phyloP scores from a whole-genome alignment of 1,140 invertebrate genomes.

The Drosophila elegans region DNA sequence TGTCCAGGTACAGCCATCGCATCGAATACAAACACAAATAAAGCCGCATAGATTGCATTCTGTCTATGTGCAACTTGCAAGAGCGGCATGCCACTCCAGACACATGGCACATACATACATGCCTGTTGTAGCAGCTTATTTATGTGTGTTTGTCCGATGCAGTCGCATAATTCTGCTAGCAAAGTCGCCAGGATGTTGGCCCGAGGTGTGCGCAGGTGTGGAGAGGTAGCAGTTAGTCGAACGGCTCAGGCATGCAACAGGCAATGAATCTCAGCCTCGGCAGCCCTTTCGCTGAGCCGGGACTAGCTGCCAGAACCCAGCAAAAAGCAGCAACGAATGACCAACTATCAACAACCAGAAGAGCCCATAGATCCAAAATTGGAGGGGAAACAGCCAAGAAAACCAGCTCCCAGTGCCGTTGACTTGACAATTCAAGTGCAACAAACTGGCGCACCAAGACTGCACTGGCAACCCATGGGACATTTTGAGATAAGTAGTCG shows the following conservation, averaged over 20 bases:
- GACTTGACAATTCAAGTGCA: slow-evolving; percentile 80
- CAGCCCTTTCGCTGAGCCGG: slow-evolving; percentile 31
- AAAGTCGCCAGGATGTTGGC: slow-evolving; percentile 10
- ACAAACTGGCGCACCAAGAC: slow-evolving; percentile 50
- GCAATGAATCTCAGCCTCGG: slow-evolving; percentile 81
- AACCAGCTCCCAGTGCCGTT: slow-evolving; percentile 55
- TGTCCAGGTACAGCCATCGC: slow-evolving; percentile 64
- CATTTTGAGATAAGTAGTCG: not conserved
- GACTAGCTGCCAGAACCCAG: slow-evolving; percentile 27
- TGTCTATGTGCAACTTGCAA: slow-evolving; percentile 46
- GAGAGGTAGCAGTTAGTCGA: slow-evolving; percentile 61
- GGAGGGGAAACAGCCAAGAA: slow-evolving; percentile 10
- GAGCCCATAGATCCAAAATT: slow-evolving; percentile 8
- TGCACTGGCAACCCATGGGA: slow-evolving; percentile 6
- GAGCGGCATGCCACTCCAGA: slow-evolving; percentile 44
- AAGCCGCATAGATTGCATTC: slow-evolving; percentile 56
- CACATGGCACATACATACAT: slow-evolving; percentile 12
- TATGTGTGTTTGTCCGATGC: slow-evolving; percentile 33
- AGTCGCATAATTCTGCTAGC: slow-evolving; percentile 50
- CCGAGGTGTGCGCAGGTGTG: slow-evolving; percentile 2
- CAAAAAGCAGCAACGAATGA: slow-evolving; percentile 10
- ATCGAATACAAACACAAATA: slow-evolving; percentile 48
- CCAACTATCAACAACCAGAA: slow-evolving; percentile 6
- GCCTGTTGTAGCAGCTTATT: slow-evolving; percentile 14
- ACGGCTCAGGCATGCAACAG: slow-evolving; percentile 77